These are phyloP conservation scores for Megalonaias nervosa DNA, from an alignment of 1,140 invertebrate species.

Conservation along the genomic window DNA sequence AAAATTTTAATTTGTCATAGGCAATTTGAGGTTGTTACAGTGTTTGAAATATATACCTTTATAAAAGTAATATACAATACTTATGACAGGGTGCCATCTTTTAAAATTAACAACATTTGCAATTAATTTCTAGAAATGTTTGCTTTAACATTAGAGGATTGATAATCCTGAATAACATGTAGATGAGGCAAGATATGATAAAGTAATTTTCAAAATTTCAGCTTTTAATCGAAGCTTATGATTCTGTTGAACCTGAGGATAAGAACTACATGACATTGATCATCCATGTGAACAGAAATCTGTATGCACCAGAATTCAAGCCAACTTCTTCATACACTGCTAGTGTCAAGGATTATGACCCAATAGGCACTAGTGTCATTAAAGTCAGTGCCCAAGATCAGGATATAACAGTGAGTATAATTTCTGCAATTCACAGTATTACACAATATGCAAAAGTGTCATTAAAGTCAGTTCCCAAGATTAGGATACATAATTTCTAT, in stretches of 20 bases:
- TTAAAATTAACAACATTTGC: too few species aligned
- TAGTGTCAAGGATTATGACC: conserved; percentile 48
- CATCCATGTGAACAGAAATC: conserved; percentile 43
- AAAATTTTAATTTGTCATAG: too few species aligned
- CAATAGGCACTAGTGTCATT: conserved; percentile 45
- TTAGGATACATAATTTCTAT: conserved; percentile 37
- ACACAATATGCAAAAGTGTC: conserved; percentile 37
- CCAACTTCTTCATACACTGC: conserved; percentile 25
- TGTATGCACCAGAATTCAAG: conserved; percentile 34
- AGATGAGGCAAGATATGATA: too few species aligned
- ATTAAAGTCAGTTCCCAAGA: conserved; percentile 46
- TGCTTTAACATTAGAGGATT: too few species aligned
- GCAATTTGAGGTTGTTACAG: too few species aligned
- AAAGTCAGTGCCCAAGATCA: conserved; percentile 48
- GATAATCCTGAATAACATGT: too few species aligned
- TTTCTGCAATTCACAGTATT: neutral
- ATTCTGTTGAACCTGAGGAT: conserved; percentile 33
- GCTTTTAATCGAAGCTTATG: conserved; percentile 40
- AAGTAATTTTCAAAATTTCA: conserved; percentile 25
- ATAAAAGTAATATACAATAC: too few species aligned
- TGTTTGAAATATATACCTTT: too few species aligned
- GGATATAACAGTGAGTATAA: conserved; percentile 49
- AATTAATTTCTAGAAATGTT: too few species aligned
- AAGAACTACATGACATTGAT: conserved; percentile 15
- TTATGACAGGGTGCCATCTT: too few species aligned